phyloP scores from a whole-genome alignment of 2,888 invertebrate genomes.

The Caenorhabditis auriculariae region DNA sequence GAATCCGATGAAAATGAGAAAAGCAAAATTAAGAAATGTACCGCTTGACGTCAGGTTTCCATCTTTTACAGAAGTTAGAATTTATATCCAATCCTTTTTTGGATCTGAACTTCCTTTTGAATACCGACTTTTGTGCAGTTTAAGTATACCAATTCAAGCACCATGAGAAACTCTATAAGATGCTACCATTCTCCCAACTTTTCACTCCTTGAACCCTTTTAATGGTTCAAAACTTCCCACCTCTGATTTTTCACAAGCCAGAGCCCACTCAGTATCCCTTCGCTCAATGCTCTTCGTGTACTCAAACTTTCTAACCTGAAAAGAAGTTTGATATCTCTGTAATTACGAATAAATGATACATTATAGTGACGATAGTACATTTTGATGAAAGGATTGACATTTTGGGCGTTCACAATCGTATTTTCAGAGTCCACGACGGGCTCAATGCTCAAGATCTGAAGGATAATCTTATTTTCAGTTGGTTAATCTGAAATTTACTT shows the following conservation, averaged over 20 bases:
- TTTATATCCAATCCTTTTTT: no score
- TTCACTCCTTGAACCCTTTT: no score
- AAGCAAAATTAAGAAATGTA: no score
- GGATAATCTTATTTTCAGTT: slow-evolving; percentile 22
- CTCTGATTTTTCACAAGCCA: slow-evolving; percentile 32
- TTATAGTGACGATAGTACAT: slow-evolving; percentile 57
- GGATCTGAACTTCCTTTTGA: no score
- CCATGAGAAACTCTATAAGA: no score
- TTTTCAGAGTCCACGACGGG: slow-evolving; percentile 22
- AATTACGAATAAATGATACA: slow-evolving; percentile 14
- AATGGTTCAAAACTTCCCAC: no score
- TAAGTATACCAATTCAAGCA: no score
- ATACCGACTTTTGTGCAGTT: no score
- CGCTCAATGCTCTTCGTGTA: slow-evolving; percentile 39
- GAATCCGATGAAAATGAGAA: no score
- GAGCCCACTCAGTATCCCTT: slow-evolving; percentile 53
- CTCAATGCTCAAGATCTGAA: slow-evolving; percentile 38
- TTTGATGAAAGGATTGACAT: slow-evolving; percentile 44
- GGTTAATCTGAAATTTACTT: slow-evolving; percentile 31
- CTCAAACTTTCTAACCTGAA: slow-evolving; percentile 48
- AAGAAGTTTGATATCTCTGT: neutral
- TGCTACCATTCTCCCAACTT: no score
- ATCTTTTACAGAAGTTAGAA: no score
- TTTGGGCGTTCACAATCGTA: slow-evolving; percentile 21
- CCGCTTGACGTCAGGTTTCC: no score